Evolutionary conservation across 1,140 invertebrate species (phyloP).

Genomic region (Anastrepha obliqua): DNA sequence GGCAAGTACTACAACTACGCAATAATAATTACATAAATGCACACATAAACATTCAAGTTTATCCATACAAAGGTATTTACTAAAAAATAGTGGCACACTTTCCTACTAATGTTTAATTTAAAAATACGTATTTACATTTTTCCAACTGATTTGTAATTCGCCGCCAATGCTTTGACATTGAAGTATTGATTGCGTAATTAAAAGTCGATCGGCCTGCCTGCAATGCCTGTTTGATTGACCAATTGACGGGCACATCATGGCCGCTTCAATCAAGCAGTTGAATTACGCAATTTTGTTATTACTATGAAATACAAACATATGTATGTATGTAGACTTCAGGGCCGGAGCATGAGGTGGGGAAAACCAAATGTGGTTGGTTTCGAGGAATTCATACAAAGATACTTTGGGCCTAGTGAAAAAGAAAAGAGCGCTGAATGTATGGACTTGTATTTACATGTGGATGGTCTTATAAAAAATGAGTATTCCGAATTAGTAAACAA

Average conservation of each 20-base stretch:
- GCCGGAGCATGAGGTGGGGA: too few species aligned
- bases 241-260: constrained; percentile 33
- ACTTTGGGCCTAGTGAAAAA: too few species aligned
- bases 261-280: background rate
- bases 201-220: background rate
- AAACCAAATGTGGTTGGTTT: too few species aligned
- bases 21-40: too few species aligned
- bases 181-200: constrained; percentile 44
- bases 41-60: background rate
- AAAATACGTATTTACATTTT: constrained; percentile 3
- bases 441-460: too few species aligned
- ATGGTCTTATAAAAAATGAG: too few species aligned
- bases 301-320: background rate
- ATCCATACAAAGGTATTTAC: background rate
- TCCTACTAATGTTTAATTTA: background rate
- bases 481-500: too few species aligned
- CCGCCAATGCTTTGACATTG: constrained; percentile 24
- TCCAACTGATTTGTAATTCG: background rate
- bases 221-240: constrained; percentile 22
- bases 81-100: too few species aligned
- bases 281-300: background rate
- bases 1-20: too few species aligned
- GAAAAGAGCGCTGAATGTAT: too few species aligned
- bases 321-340: background rate
- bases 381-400: too few species aligned